phyloP scores from a whole-genome alignment of 2,113 vertebrate species.

The Acanthochromis polyacanthus region DNA sequence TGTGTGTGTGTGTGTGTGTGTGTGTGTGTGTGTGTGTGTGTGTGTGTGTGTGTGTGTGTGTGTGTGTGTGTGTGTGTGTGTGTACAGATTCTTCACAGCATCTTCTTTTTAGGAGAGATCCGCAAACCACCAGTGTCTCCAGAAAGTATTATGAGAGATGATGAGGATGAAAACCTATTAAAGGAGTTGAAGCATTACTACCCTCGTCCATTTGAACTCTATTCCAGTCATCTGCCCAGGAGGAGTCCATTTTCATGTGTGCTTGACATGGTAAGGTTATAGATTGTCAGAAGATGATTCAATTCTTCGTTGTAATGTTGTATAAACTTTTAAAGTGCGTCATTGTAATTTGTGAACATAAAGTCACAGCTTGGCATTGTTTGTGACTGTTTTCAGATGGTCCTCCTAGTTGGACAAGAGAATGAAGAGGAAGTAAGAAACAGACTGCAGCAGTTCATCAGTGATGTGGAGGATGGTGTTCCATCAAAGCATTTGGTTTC shows the following conservation, averaged over 20 bases:
- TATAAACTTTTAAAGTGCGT: no score
- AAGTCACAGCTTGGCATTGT: not conserved
- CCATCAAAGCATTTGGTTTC: not conserved
- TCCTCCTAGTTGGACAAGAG: accelerated
- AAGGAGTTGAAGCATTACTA: accelerated
- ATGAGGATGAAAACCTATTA: not conserved
- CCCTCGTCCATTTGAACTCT: not conserved
- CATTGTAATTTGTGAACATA: not conserved
- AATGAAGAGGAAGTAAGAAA: accelerated
- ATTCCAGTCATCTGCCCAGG: slow-evolving; percentile 14
- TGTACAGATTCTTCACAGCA: slow-evolving; percentile 46
- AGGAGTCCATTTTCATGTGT: slow-evolving; percentile 53
- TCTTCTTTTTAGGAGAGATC: slow-evolving; percentile 47
- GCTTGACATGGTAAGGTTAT: slow-evolving; percentile 47
- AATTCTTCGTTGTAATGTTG: no score
- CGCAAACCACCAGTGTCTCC: accelerated
- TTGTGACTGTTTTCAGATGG: slow-evolving; percentile 16
- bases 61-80: not conserved
- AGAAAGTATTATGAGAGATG: accelerated
- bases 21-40: no score
- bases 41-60: no score
- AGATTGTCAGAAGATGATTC: no score
- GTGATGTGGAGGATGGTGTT: not conserved
- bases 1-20: no score
- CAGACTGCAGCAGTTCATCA: accelerated